Conservation (phyloP, 2,113 vertebrate species). For the Rattus norvegicus region GRCr8 NC_086029.1:47896501-47897000, state of each 20-base stretch:
- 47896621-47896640: not conserved
- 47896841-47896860: not conserved
- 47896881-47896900: not conserved
- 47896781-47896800: not conserved
- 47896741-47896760: too few species aligned
- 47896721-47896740: not conserved
- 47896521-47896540: not conserved
- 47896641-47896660: not conserved
- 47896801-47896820: not conserved
- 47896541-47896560: not conserved
- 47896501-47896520: not conserved
- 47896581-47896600: not conserved
- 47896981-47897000: not conserved
- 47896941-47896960: not conserved
- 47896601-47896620: accelerated
- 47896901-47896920: not conserved
- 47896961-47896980: accelerated
- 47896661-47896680: not conserved
- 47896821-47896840: not conserved
- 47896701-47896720: not conserved
- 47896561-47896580: accelerated
- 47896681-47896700: not conserved
- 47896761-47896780: not conserved
- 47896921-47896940: not conserved
- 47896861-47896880: not conserved